These are phyloP conservation scores for Ceratothoa steindachneri DNA, from an alignment of 2,888 invertebrate genomes.

Conservation along the genomic window DNA sequence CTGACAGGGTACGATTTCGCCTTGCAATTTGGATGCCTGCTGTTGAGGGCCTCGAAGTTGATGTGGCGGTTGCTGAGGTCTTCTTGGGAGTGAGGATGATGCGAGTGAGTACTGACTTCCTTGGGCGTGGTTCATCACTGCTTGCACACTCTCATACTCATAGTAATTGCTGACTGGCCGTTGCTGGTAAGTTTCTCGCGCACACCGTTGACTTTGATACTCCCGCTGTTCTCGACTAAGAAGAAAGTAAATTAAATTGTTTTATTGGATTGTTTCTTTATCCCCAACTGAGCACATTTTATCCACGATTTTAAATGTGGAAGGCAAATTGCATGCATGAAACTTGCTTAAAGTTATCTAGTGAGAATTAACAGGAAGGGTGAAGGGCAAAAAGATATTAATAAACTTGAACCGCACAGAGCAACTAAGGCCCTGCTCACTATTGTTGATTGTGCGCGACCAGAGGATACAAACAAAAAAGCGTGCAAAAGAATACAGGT, in stretches of 20 bases:
- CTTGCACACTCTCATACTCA: slow-evolving; percentile 48
- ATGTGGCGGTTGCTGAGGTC: background rate
- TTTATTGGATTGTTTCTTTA: background rate
- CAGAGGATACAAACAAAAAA: too few relatives aligned
- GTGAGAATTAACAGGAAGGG: too few relatives aligned
- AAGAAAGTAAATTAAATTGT: background rate
- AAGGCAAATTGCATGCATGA: background rate
- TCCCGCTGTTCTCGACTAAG: slow-evolving; percentile 41
- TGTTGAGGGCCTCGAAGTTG: background rate
- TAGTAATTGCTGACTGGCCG: slow-evolving; percentile 45
- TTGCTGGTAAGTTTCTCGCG: slow-evolving; percentile 28
- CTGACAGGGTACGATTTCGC: too few relatives aligned
- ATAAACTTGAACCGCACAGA: too few relatives aligned
- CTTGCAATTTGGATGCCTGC: too few relatives aligned
- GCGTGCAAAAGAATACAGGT: too few relatives aligned
- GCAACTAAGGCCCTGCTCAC: too few relatives aligned
- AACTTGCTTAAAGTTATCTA: too few relatives aligned
- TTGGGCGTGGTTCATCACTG: slow-evolving; percentile 44
- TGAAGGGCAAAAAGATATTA: too few relatives aligned
- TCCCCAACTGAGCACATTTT: too few relatives aligned
- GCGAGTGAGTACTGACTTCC: background rate
- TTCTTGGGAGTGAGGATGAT: background rate
- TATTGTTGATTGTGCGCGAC: too few relatives aligned
- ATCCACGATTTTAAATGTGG: background rate
- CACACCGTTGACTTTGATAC: slow-evolving; percentile 45